Conservation (phyloP, 1,140 invertebrate genomes). For the Bombus confusus region DNA sequence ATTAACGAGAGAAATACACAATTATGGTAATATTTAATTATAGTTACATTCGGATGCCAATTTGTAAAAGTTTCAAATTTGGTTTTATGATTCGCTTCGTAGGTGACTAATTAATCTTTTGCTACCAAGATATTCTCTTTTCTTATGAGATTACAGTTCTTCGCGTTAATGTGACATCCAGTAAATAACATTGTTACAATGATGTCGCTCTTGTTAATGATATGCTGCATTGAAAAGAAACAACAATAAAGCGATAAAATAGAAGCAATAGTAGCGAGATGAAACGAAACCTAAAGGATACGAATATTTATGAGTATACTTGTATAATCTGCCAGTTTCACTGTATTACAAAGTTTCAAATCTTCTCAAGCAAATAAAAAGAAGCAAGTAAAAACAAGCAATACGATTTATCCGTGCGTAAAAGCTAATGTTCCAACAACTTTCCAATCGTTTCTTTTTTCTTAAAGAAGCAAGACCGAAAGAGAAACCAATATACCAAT, state of each 20-base stretch:
- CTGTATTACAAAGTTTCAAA: not conserved
- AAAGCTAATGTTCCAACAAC: not conserved
- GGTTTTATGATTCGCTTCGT: not conserved
- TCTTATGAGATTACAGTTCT: not conserved
- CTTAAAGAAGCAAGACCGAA: not conserved
- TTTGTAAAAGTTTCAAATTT: not conserved
- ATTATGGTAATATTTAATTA: not conserved
- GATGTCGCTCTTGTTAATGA: not conserved
- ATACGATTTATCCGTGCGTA: not conserved
- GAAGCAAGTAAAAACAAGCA: not conserved
- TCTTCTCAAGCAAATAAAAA: not conserved
- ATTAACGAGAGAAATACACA: not conserved
- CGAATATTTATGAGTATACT: too few relatives aligned
- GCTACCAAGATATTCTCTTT: not conserved
- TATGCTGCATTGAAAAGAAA: not conserved
- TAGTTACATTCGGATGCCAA: not conserved
- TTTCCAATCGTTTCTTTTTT: not conserved
- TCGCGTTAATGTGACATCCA: not conserved
- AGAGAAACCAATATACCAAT: not conserved
- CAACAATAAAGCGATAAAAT: too few relatives aligned
- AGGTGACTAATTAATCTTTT: not conserved
- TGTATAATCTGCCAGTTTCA: not conserved
- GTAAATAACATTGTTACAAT: not conserved
- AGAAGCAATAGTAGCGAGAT: too few relatives aligned
- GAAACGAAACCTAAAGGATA: too few relatives aligned